Conservation (phyloP, 2,113 vertebrate species). For the Apaloderma vittatum region DNA sequence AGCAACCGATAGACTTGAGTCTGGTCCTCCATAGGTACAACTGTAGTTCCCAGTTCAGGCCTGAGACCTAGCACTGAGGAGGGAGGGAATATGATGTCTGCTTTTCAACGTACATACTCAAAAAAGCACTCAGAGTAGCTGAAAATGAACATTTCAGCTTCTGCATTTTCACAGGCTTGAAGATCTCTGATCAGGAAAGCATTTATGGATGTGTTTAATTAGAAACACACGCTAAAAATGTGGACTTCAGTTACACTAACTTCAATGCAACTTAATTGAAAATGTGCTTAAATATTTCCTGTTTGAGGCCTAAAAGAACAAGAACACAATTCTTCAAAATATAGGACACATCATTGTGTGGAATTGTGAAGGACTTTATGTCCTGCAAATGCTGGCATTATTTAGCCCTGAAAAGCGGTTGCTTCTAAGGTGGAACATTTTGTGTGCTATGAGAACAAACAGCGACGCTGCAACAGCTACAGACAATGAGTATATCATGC, state of each 20-base stretch:
- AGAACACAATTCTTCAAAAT: slow-evolving; percentile 44
- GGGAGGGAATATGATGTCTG: neutral
- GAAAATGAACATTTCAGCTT: neutral
- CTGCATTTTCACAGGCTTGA: neutral
- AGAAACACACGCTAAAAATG: slow-evolving; percentile 45
- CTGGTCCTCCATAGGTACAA: neutral
- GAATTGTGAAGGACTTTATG: slow-evolving; percentile 33
- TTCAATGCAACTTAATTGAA: slow-evolving; percentile 53
- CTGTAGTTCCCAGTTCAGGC: neutral
- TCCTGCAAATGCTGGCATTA: neutral
- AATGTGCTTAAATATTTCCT: slow-evolving; percentile 61
- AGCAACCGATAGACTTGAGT: neutral
- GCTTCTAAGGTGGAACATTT: slow-evolving; percentile 57
- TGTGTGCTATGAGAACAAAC: slow-evolving; percentile 14
- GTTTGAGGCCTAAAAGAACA: slow-evolving; percentile 39
- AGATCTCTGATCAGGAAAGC: slow-evolving; percentile 43
- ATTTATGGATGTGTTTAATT: slow-evolving; percentile 18
- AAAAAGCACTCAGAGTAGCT: neutral
- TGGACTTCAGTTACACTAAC: slow-evolving; percentile 16
- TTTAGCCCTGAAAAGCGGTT: neutral
- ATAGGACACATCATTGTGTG: neutral
- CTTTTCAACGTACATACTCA: neutral
- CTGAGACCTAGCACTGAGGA: neutral
- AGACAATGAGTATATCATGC: slow-evolving; percentile 38
- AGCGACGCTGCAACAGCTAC: neutral